phyloP scores from a whole-genome alignment of 1,140 invertebrate genomes.

The Pseudomyrmex sp. region DNA sequence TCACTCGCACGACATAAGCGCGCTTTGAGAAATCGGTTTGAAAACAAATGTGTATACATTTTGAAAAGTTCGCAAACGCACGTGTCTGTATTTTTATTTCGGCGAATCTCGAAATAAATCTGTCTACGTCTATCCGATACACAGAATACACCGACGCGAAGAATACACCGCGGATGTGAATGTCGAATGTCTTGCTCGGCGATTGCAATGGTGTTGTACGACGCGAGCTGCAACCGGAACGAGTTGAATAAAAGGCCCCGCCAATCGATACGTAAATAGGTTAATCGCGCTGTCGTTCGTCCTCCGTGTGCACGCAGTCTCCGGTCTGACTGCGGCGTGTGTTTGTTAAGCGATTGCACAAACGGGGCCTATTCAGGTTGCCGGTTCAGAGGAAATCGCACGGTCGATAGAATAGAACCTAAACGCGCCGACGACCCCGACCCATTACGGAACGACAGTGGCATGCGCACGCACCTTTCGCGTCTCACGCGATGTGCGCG shows the following conservation, averaged over 20 bases:
- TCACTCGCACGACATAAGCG: background rate
- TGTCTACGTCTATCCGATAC: too few relatives aligned
- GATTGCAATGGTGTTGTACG: slow-evolving; percentile 1
- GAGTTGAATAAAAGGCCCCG: slow-evolving; percentile 53
- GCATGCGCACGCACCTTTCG: slow-evolving; percentile 42
- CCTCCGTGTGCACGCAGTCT: slow-evolving; percentile 48
- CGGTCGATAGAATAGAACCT: slow-evolving; percentile 68
- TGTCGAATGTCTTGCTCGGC: background rate
- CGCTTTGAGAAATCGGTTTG: background rate
- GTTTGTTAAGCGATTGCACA: slow-evolving; percentile 48
- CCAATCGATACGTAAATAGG: slow-evolving; percentile 71
- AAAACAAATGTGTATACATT: background rate
- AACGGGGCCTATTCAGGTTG: slow-evolving; percentile 69
- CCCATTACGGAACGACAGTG: slow-evolving; percentile 57
- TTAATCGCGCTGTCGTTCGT: slow-evolving; percentile 63
- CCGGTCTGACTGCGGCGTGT: background rate
- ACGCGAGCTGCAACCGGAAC: slow-evolving; percentile 16
- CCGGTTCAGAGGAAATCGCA: slow-evolving; percentile 75
- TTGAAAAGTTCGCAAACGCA: background rate
- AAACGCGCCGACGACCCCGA: slow-evolving; percentile 68
- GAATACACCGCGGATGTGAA: slow-evolving; percentile 3
- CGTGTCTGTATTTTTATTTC: background rate
- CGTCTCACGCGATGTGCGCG: background rate
- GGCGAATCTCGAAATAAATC: background rate
- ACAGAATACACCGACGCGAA: background rate